phyloP scores from a whole-genome alignment of 2,113 vertebrate genomes.

The Microtus pennsylvanicus region DNA sequence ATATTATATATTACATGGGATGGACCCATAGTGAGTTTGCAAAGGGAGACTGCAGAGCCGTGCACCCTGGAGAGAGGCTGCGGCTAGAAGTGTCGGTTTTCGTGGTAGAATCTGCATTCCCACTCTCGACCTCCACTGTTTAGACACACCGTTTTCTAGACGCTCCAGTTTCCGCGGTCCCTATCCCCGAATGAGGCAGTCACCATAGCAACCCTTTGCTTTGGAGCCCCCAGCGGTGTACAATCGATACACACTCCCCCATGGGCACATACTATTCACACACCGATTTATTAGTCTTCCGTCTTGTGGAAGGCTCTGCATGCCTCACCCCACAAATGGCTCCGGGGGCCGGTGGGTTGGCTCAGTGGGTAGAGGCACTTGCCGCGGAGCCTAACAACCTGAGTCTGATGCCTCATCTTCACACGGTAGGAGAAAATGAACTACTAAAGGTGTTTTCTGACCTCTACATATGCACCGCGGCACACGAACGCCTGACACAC shows the following conservation, averaged over 20 bases:
- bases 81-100: too few relatives aligned
- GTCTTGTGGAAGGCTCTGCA: background rate
- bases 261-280: fast-evolving
- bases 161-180: background rate
- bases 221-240: background rate
- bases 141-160: background rate
- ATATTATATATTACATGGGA: too few relatives aligned
- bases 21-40: background rate
- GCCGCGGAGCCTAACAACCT: background rate
- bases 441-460: background rate
- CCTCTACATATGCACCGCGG: background rate
- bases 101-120: background rate
- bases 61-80: too few relatives aligned
- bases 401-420: too few relatives aligned
- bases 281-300: background rate
- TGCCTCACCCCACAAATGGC: background rate
- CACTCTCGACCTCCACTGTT: background rate
- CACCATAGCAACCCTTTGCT: background rate
- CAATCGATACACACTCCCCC: fast-evolving
- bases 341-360: background rate
- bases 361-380: background rate
- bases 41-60: fast-evolving
- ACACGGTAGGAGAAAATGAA: background rate
- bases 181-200: background rate
- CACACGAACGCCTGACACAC: background rate